Conservation (phyloP, 2,113 vertebrate genomes). For the Artemisiospiza belli region DNA sequence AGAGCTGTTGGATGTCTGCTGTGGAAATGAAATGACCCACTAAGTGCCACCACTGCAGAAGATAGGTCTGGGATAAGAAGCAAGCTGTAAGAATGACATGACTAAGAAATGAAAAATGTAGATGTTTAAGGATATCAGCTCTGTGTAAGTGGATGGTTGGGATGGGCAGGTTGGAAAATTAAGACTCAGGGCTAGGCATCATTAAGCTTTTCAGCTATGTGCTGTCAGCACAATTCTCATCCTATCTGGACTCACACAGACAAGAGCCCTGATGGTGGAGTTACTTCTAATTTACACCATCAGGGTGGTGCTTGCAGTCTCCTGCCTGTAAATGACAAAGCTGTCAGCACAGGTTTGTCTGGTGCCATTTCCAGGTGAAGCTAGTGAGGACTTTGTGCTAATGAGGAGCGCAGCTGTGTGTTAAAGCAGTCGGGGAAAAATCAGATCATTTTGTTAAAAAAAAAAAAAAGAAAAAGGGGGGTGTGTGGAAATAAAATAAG, state of each 20-base stretch:
- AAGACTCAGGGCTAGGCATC: neutral
- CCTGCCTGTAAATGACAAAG: neutral
- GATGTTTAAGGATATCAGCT: neutral
- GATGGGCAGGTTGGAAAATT: neutral
- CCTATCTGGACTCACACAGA: neutral
- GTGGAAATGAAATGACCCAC: slow-evolving; percentile 50
- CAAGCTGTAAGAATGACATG: neutral
- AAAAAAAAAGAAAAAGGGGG: rapidly evolving
- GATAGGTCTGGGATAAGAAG: slow-evolving; percentile 37
- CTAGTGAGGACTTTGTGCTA: neutral
- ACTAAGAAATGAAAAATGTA: neutral
- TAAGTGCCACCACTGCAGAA: slow-evolving; percentile 32
- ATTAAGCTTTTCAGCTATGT: neutral
- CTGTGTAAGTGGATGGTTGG: neutral
- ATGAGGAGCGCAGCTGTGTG: neutral
- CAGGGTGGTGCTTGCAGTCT: neutral
- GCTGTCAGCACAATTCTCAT: neutral
- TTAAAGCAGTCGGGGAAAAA: neutral
- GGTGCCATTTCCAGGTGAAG: neutral
- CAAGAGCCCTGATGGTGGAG: neutral
- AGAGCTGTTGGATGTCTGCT: slow-evolving; percentile 47
- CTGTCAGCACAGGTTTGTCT: neutral
- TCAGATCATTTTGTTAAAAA: neutral
- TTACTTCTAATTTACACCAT: neutral
- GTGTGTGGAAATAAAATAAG: neutral